Conservation (phyloP, 1,140 invertebrate species). For the Hetaerina americana region DNA sequence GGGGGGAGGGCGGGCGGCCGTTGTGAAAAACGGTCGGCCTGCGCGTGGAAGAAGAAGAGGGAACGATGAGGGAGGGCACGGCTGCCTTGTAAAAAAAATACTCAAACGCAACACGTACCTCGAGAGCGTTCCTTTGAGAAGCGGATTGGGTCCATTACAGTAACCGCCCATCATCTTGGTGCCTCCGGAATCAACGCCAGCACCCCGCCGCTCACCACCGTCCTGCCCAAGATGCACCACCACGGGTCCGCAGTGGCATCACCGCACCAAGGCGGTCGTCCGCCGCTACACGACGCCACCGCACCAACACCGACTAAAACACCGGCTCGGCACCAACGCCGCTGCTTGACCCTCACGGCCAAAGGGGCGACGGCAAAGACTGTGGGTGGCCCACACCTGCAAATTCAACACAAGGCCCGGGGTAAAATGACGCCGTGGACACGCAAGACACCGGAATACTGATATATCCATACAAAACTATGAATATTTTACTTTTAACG, state of each 20-base stretch:
- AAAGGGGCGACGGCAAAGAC: too few species aligned
- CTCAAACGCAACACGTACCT: slow-evolving; percentile 24
- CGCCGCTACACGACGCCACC: slow-evolving; percentile 27
- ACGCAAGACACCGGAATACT: too few species aligned
- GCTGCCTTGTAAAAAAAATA: background rate
- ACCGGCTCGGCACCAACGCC: too few species aligned
- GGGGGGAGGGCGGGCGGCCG: too few species aligned
- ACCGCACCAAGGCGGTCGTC: slow-evolving; percentile 31
- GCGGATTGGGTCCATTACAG: slow-evolving; percentile 36
- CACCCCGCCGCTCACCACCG: background rate
- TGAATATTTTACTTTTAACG: too few species aligned
- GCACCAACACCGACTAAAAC: slow-evolving; percentile 24
- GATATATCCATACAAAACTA: too few species aligned
- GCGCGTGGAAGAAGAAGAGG: too few species aligned
- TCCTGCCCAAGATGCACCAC: background rate
- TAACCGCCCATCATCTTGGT: slow-evolving; percentile 23
- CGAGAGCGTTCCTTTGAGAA: slow-evolving; percentile 36
- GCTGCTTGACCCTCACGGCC: too few species aligned
- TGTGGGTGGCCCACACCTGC: too few species aligned
- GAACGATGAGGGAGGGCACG: background rate
- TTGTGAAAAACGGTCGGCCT: too few species aligned
- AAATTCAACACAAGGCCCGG: too few species aligned
- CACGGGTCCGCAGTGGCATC: background rate
- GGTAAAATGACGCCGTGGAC: too few species aligned
- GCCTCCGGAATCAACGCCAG: slow-evolving; percentile 1